phyloP scores from a whole-genome alignment of 2,113 vertebrate species.

The Himantopus leucocephalus region DNA sequence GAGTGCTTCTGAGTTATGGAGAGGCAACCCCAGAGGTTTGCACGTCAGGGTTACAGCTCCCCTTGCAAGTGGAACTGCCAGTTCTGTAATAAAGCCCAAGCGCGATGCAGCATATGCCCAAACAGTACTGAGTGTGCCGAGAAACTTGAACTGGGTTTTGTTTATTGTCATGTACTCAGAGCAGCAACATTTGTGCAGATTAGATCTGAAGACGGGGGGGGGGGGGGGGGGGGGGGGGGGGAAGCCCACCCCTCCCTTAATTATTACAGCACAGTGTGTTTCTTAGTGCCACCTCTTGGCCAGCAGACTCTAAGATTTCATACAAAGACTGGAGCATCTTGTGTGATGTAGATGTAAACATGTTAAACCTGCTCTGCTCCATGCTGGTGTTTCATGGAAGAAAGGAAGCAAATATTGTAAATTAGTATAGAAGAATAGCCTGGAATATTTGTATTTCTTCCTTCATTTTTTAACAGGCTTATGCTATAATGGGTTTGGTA shows the following conservation, averaged over 20 bases:
- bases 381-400: background rate
- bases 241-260: background rate
- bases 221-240: too few relatives aligned
- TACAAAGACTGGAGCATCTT: background rate
- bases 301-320: background rate
- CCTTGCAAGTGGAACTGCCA: background rate
- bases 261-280: background rate
- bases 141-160: background rate
- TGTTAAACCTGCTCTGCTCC: background rate
- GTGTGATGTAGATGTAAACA: background rate
- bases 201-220: background rate
- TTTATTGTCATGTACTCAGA: background rate
- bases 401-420: background rate
- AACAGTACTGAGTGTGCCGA: background rate
- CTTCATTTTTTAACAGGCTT: background rate
- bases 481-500: background rate
- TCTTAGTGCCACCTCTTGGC: slow-evolving; percentile 59
- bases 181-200: slow-evolving; percentile 28
- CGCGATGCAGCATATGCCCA: background rate
- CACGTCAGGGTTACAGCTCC: background rate
- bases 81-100: background rate
- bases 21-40: background rate
- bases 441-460: background rate
- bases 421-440: background rate
- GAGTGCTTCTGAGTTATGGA: background rate